Evolutionary conservation across 1,140 invertebrate species (phyloP), one percentile per base, ranked within the genome.

Genomic region (Amyelois transitella): DNA sequence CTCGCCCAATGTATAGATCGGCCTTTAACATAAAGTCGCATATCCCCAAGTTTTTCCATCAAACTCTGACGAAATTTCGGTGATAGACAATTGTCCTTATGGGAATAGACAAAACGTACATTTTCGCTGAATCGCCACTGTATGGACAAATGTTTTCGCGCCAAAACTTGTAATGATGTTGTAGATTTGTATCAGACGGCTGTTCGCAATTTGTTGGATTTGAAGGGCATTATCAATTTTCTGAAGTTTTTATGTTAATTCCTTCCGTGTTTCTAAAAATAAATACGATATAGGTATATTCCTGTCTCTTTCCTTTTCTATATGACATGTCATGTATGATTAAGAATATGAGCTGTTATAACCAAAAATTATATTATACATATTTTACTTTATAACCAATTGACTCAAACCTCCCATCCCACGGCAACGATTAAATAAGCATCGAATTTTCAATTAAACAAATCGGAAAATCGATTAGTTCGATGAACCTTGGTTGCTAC

Each of bases 401-500:
- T n/a, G n/a, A n/a, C n/a, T n/a, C n/a, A n/a, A n/a, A n/a, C n/a
- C n/a, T n/a, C n/a, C n/a, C n/a, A n/a, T n/a, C n/a, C n/a, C n/a
- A n/a, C n/a, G n/a, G n/a, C n/a, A n/a, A n/a, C n/a, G n/a, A n/a
- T n/a, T n/a, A n/a, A n/a, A n/a, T n/a, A n/a, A n/a, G n/a, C n/a
- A n/a, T n/a, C n/a, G n/a, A n/a, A n/a, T n/a, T n/a, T n/a, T n/a
- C n/a, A n/a, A n/a, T n/a, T 10, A 6, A 32, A 32, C 2, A 10
- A 32, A 12, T 10, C 25, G 7, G 25, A 32, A 14, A 45, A 53
- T 28, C 52, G 52, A 28, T 53, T 32, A 52, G 32, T 38, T 52
- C 51, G 51, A 20, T 52, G 51, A 47, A 53, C 55, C 55, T 55
- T 55, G 53, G 43, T 12, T 51, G 48, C 55, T 28, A 44, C 17